Base-by-base conservation (phyloP, 1,140 invertebrate genomes). In the Telenomus remus region DNA sequence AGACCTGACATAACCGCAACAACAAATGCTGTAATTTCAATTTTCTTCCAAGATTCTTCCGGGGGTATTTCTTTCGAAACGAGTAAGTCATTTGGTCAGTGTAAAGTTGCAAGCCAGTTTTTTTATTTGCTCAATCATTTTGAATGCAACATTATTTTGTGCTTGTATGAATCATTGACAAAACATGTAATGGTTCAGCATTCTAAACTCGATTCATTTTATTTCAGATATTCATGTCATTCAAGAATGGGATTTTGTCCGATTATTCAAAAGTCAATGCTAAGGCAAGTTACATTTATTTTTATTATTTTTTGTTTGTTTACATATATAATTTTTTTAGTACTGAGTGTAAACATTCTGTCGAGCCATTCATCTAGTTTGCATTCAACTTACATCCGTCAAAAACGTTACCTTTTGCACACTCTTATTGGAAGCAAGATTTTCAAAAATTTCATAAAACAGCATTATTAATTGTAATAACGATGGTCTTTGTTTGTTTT, bases 1-100 rank as follows among this genome's bases (percentile, higher is more conserved):
- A 61, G 66, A 56, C 66, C 71, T 74, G 56, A 74, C 71, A 74
- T 74, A 74, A 74, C 71, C 71, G 51, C 71, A 66, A 74, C 56
- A 27, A 61, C 14, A 66, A 60, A 60, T 66, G 13, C 37, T 64
- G 47, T 71, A 71, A 19, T 56, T 63, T 63, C 50, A 57, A 16
- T 51, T 35, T 15, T 57, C n/a, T 55, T 27, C 7, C n/a, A 48
- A 27, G 6, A 50, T 55, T 68, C 4, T n/a, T n/a, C n/a, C n/a
- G n/a, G n/a, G 34, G 14, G n/a, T 12, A 19, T 27, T 70, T 70
- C 55, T 61, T 14, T 16, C 11, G 12, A 33, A 19, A 13, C n/a
- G 19, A 42, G 56, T 70, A 48, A 61, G 54, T 47, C 5, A 35
- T 5, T 35, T 35, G 34, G 10, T n/a, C n/a, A n/a, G n/a, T n/a